A percentile compares a stretch with the other conserved stretches of the same genome.
Conservation (phyloP, 2,888 invertebrate species). For the Amiota communis region DNA sequence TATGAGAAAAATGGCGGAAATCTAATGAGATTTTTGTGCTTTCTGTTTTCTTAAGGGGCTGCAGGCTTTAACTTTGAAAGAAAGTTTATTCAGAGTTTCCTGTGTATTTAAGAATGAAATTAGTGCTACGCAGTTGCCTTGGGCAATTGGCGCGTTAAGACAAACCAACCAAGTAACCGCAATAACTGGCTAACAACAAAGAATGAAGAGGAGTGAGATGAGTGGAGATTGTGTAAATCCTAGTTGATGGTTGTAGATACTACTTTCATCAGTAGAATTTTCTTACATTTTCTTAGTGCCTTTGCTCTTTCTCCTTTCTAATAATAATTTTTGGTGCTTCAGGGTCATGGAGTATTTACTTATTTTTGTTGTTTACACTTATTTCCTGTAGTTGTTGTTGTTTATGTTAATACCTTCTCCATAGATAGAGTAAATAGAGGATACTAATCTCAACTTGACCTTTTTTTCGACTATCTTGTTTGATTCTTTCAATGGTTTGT, state of each 20-base stretch:
- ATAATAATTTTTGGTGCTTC: not conserved
- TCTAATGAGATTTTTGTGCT: constrained; percentile 23
- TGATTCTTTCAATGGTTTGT: too few species aligned
- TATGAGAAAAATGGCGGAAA: constrained; percentile 9
- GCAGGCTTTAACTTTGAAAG: not conserved
- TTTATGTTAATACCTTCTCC: not conserved
- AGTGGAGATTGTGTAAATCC: too few species aligned
- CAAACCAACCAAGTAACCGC: not conserved
- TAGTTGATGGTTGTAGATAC: not conserved
- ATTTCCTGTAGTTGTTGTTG: not conserved
- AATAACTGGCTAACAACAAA: not conserved
- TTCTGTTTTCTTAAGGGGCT: not conserved
- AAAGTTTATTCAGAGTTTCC: not conserved
- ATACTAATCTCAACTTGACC: too few species aligned
- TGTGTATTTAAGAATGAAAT: constrained; percentile 6
- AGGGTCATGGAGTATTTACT: too few species aligned
- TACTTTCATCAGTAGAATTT: not conserved
- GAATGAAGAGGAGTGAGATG: too few species aligned
- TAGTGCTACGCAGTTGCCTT: not conserved
- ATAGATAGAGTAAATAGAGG: too few species aligned
- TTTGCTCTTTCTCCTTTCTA: not conserved
- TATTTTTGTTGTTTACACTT: too few species aligned
- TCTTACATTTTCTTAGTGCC: not conserved
- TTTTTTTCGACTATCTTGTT: too few species aligned
- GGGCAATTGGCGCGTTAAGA: too few species aligned